phyloP scores from a whole-genome alignment of 1,140 invertebrate genomes.

The Catajapyx aquilonaris region DNA sequence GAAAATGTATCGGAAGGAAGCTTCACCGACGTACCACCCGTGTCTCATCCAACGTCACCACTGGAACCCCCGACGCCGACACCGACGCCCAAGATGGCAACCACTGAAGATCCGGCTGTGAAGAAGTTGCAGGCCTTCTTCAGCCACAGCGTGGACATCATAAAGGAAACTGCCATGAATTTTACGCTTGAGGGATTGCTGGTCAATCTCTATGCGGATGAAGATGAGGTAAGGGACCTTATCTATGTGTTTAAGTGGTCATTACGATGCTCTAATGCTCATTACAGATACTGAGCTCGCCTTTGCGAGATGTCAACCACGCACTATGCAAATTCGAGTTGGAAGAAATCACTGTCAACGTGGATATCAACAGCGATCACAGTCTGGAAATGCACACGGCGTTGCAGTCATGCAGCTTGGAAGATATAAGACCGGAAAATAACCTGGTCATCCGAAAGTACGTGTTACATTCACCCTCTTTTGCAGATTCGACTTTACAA shows the following conservation, averaged over 20 bases:
- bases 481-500: not conserved
- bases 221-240: conserved; percentile 31
- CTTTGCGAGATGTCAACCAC: conserved; percentile 44
- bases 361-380: conserved; percentile 43
- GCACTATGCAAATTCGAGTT: conserved; percentile 46
- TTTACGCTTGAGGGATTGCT: conserved; percentile 43
- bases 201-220: conserved; percentile 45
- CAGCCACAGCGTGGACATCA: conserved; percentile 36
- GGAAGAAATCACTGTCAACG: conserved; percentile 37
- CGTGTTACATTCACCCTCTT: conserved; percentile 9
- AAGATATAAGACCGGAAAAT: conserved; percentile 48
- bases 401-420: conserved; percentile 39
- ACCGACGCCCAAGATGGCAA: conserved; percentile 10
- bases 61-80: conserved; percentile 12
- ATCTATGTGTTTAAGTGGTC: not conserved
- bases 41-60: conserved; percentile 12
- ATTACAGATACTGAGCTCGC: conserved; percentile 38
- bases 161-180: conserved; percentile 31
- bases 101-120: conserved; percentile 33
- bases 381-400: conserved; percentile 48
- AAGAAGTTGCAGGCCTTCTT: conserved; percentile 52
- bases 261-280: not conserved
- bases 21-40: conserved; percentile 17
- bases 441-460: conserved; percentile 39
- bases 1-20: conserved; percentile 34